Conservation (phyloP, 2,888 invertebrate species). For the Trichopria drosophilae region DNA sequence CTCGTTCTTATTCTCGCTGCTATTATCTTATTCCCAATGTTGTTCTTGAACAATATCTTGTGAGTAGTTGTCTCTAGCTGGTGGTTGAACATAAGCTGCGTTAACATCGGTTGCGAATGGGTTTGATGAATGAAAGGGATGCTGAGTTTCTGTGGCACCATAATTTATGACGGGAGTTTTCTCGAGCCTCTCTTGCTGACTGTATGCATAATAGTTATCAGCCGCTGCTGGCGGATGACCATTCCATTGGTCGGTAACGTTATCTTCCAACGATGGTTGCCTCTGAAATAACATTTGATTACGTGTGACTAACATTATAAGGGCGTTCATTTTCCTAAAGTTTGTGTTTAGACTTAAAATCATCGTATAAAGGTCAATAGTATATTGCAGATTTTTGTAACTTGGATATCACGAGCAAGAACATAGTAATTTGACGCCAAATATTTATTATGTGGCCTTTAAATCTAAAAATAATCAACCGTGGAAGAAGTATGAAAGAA, state of each 20-base stretch:
- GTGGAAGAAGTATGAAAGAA: no score
- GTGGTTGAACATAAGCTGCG: slow-evolving; percentile 51
- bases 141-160: slow-evolving; percentile 50
- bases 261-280: slow-evolving; percentile 49
- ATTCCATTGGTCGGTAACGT: slow-evolving; percentile 45
- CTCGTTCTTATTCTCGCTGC: no score
- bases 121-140: slow-evolving; percentile 53
- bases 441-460: no score
- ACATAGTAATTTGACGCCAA: no score
- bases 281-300: slow-evolving; percentile 47
- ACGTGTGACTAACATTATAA: no score
- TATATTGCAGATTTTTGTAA: no score
- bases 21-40: no score
- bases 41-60: slow-evolving; percentile 64
- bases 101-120: slow-evolving; percentile 52
- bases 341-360: no score
- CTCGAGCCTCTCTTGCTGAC: slow-evolving; percentile 42
- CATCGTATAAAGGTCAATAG: no score
- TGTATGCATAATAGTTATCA: slow-evolving; percentile 30
- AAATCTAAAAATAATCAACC: no score
- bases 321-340: background rate
- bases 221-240: slow-evolving; percentile 4
- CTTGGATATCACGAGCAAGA: no score
- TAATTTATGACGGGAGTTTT: slow-evolving; percentile 48
- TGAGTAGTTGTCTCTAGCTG: slow-evolving; percentile 61